Percentiles rank a stretch among this genome's conserved stretches.
These are phyloP conservation scores for Halesus radiatus DNA, from an alignment of 1,140 invertebrate species.

Conservation along the genomic window DNA sequence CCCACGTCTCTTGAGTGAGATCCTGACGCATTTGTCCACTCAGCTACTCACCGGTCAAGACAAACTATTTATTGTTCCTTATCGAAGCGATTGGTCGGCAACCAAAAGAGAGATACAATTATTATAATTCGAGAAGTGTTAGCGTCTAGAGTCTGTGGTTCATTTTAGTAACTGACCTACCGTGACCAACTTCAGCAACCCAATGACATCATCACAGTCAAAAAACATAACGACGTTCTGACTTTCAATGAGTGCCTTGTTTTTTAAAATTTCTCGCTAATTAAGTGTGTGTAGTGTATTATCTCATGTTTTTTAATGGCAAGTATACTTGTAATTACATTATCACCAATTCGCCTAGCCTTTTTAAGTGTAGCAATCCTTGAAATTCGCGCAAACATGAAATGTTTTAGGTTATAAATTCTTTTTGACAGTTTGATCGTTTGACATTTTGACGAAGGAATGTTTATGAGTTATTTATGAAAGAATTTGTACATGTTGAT, in stretches of 20 bases:
- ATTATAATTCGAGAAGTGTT: too few species aligned
- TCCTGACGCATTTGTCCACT: too few species aligned
- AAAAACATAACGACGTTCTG: conserved; percentile 17
- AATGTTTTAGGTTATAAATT: conserved; percentile 29
- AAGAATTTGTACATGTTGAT: background rate
- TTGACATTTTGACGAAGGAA: conserved; percentile 18
- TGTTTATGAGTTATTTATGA: conserved; percentile 21
- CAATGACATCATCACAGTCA: conserved; percentile 26
- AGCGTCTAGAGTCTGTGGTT: too few species aligned
- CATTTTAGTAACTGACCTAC: too few species aligned
- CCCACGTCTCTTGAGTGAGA: too few species aligned
- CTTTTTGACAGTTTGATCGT: conserved; percentile 14
- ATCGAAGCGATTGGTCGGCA: too few species aligned
- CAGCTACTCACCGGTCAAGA: too few species aligned
- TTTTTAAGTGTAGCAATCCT: background rate
- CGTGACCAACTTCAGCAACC: background rate
- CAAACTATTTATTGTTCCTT: too few species aligned
- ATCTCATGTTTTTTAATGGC: conserved; percentile 12
- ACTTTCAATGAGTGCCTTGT: conserved; percentile 8
- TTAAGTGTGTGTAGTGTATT: background rate
- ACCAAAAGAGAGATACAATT: too few species aligned
- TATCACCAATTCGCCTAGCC: background rate
- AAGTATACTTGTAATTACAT: background rate
- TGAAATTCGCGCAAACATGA: background rate
- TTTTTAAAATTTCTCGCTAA: conserved; percentile 10